These are phyloP conservation scores for Chiroxiphia lanceolata DNA, from an alignment of 2,797 vertebrate genomes.

Conservation along the genomic window DNA sequence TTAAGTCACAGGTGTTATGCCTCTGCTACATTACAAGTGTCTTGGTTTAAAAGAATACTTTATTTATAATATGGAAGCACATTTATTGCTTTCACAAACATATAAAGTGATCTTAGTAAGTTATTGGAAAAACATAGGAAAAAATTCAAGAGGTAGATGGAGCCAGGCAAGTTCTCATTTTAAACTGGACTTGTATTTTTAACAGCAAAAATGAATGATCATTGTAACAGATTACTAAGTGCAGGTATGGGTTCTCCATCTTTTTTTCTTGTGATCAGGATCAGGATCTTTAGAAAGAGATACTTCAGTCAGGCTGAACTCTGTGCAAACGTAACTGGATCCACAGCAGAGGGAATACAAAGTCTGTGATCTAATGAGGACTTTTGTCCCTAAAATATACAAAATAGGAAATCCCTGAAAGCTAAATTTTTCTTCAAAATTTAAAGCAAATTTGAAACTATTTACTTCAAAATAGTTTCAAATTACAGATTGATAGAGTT, in stretches of 20 bases:
- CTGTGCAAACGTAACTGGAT: not conserved
- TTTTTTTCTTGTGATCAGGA: not conserved
- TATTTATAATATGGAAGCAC: not conserved
- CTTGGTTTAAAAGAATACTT: not conserved
- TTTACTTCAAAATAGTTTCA: not conserved
- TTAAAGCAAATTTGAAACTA: not conserved
- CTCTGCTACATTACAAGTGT: not conserved
- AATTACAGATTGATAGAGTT: not conserved
- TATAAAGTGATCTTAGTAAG: not conserved
- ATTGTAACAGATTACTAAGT: not conserved
- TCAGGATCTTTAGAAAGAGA: not conserved
- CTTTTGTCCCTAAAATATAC: not conserved
- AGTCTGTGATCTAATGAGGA: not conserved
- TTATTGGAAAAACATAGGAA: not conserved
- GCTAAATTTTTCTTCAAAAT: not conserved
- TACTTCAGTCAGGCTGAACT: not conserved
- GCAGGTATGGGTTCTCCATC: not conserved
- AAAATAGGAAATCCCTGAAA: not conserved
- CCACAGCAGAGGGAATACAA: not conserved
- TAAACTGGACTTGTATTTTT: not conserved
- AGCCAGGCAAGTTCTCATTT: not conserved
- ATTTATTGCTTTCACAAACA: not conserved
- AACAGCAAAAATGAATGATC: not conserved
- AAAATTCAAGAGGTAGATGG: not conserved
- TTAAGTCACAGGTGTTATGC: not conserved